Conservation (phyloP, 2,888 invertebrate species). For the Phyto melanocephala region DNA sequence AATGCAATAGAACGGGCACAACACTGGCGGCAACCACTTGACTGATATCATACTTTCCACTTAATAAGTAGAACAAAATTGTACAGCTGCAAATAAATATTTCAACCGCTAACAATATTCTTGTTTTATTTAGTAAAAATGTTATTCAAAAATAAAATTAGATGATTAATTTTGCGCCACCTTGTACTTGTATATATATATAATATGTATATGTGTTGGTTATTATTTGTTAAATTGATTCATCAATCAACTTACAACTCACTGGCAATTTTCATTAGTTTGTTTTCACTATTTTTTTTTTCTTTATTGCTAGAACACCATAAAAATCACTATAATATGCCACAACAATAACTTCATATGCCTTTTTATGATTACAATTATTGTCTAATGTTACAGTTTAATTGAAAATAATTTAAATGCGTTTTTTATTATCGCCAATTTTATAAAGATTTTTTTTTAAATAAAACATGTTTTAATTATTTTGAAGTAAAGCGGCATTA, state of each 20-base stretch:
- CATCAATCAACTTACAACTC: slow-evolving; percentile 33
- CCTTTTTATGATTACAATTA: slow-evolving; percentile 52
- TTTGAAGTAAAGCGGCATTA: slow-evolving; percentile 10
- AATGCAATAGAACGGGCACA: no score
- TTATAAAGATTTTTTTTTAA: slow-evolving; percentile 22
- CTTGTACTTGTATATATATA: no score
- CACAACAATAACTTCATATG: not conserved
- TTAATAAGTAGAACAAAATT: no score
- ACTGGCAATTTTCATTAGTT: slow-evolving; percentile 39
- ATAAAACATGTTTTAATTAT: slow-evolving; percentile 10
- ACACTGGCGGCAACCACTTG: no score
- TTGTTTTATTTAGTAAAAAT: no score
- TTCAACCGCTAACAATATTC: no score
- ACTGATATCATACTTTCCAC: no score
- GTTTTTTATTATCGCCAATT: not conserved
- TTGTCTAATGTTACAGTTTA: slow-evolving; percentile 47
- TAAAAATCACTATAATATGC: not conserved
- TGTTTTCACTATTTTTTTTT: slow-evolving; percentile 2
- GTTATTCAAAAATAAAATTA: no score
- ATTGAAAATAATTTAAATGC: slow-evolving; percentile 49
- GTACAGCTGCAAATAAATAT: no score
- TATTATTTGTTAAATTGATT: slow-evolving; percentile 33
- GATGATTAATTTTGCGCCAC: no score
- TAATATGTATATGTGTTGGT: not conserved
- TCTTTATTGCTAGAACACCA: not conserved